Evolutionary conservation across 2,113 vertebrate species (phyloP).

Genomic region (Theristicus caerulescens): DNA sequence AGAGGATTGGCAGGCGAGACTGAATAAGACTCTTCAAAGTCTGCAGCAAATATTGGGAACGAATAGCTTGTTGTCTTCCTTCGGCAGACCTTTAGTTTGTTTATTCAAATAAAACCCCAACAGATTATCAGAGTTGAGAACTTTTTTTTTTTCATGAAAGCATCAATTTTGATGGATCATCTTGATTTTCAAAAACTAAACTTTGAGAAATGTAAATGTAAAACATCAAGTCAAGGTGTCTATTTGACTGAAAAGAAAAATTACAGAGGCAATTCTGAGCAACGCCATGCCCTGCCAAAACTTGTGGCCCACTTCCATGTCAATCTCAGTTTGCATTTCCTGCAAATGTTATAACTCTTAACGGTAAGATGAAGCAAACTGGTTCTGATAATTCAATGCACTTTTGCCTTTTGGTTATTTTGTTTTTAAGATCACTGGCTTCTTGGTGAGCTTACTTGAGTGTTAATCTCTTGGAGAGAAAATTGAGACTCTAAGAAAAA

Average conservation of each 20-base stretch:
- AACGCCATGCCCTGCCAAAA: neutral
- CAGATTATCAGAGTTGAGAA: neutral
- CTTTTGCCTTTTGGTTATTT: neutral
- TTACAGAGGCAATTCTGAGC: neutral
- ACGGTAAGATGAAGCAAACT: neutral
- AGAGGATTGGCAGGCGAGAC: neutral
- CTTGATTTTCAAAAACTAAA: neutral
- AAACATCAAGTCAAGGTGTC: neutral
- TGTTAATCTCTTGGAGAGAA: neutral
- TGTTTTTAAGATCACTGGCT: neutral
- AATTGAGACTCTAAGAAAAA: neutral
- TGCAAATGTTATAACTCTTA: neutral
- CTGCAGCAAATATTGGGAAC: neutral
- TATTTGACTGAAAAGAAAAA: neutral
- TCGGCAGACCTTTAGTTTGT: neutral
- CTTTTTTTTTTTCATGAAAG: neutral
- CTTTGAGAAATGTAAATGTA: neutral
- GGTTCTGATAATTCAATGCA: neutral
- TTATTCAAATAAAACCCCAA: neutral
- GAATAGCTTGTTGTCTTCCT: neutral
- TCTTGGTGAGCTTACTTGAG: neutral
- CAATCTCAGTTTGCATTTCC: neutral
- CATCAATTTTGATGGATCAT: neutral
- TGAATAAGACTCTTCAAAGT: neutral
- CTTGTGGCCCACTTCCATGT: neutral